Conservation (phyloP, 2,888 invertebrate genomes). For the Spodoptera exigua region DNA sequence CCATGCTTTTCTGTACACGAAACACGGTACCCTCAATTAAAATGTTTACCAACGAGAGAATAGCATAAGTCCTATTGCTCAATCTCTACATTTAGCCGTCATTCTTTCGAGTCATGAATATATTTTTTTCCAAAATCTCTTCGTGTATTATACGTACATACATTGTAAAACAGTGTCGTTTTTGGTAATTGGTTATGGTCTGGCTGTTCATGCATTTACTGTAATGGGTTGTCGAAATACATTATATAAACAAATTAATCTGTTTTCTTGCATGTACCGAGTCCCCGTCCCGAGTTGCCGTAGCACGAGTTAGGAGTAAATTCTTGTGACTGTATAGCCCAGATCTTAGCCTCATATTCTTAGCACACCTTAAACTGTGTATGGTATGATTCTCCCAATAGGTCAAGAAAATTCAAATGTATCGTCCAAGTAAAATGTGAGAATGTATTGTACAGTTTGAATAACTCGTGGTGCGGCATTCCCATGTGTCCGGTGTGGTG, state of each 20-base stretch:
- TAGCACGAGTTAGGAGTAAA: conserved; percentile 67
- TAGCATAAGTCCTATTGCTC: conserved; percentile 10
- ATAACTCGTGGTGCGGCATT: conserved; percentile 60
- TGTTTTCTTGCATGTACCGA: conserved; percentile 87
- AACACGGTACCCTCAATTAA: conserved; percentile 11
- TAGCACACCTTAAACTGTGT: neutral
- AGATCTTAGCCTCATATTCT: neutral
- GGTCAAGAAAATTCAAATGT: no score
- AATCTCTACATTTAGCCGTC: conserved; percentile 7
- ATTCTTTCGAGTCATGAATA: conserved; percentile 5
- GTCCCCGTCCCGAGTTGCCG: conserved; percentile 72
- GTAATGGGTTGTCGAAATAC: conserved; percentile 86
- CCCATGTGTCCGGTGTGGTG: conserved; percentile 46
- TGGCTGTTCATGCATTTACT: conserved; percentile 82
- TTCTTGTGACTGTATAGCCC: no score
- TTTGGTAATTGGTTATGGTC: conserved; percentile 66
- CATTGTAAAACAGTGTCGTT: conserved; percentile 68
- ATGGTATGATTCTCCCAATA: neutral
- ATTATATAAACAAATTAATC: conserved; percentile 80
- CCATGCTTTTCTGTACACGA: conserved; percentile 24
- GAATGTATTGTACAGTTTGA: conserved; percentile 1
- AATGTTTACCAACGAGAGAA: neutral
- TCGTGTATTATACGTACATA: conserved; percentile 23
- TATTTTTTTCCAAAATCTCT: conserved; percentile 2
- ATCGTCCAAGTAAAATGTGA: neutral